phyloP scores from a whole-genome alignment of 2,113 vertebrate genomes.

The Triplophysa tibetana region DNA sequence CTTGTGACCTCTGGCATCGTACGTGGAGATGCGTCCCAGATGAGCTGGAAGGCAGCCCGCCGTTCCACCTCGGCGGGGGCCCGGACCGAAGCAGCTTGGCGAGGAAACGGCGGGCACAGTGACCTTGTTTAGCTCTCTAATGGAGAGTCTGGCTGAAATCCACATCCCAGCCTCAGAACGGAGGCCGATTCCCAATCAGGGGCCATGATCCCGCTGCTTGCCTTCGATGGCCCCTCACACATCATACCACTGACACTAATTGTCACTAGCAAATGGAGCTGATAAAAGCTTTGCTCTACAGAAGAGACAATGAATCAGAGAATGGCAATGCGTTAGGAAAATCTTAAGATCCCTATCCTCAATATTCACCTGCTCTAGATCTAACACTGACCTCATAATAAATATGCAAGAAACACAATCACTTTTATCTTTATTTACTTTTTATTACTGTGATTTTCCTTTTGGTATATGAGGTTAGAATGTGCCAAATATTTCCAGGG shows the following conservation, averaged over 20 bases:
- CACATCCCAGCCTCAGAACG: slow-evolving; percentile 64
- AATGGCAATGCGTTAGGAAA: slow-evolving; percentile 42
- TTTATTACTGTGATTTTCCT: background rate
- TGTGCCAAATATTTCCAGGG: background rate
- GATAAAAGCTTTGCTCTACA: slow-evolving; percentile 60
- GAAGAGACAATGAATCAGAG: slow-evolving; percentile 49
- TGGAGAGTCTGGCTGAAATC: slow-evolving; percentile 73
- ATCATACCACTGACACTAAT: slow-evolving; percentile 70
- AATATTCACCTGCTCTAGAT: background rate
- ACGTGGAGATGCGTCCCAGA: slow-evolving; percentile 70
- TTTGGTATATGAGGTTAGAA: background rate
- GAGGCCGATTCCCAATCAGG: slow-evolving; percentile 55
- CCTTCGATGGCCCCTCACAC: slow-evolving; percentile 55
- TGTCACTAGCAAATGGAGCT: slow-evolving; percentile 61
- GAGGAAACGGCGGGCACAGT: slow-evolving; percentile 57
- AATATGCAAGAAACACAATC: background rate
- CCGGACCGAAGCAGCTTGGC: slow-evolving; percentile 66
- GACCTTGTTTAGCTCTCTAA: slow-evolving; percentile 76
- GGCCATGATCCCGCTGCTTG: slow-evolving; percentile 64
- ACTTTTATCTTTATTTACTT: background rate
- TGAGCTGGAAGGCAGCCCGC: slow-evolving; percentile 62
- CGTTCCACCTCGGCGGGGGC: slow-evolving; percentile 24
- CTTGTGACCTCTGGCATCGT: slow-evolving; percentile 72
- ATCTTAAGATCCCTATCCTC: background rate
- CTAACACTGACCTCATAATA: background rate